Percentiles rank a stretch among this genome's conserved stretches.
Evolutionary conservation across 2,113 vertebrate species (phyloP).

Genomic region (Phodopus roborovskii): DNA sequence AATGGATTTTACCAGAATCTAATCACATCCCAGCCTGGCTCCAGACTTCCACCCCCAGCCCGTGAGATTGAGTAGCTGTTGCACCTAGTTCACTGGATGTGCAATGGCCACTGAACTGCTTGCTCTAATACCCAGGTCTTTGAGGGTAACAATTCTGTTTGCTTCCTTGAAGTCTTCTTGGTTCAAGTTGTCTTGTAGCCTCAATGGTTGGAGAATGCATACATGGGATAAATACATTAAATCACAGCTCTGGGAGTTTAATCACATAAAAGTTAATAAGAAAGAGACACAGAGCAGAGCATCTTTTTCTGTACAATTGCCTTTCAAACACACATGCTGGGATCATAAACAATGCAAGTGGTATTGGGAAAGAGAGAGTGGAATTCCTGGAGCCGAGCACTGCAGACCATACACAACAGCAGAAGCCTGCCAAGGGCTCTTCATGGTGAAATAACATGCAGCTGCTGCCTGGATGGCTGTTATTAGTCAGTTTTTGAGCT

Average conservation of each 20-base stretch:
- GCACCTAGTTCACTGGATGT: too few species aligned
- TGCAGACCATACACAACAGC: conserved; percentile 72
- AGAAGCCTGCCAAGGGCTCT: conserved; percentile 47
- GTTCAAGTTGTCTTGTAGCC: background rate
- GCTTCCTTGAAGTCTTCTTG: background rate
- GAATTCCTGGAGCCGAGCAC: conserved; percentile 70
- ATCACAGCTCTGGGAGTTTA: background rate
- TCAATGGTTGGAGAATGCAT: background rate
- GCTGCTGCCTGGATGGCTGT: conserved; percentile 37
- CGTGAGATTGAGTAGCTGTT: background rate
- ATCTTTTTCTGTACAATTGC: conserved; percentile 57
- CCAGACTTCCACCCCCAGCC: background rate
- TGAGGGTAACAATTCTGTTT: background rate
- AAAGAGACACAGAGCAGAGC: background rate
- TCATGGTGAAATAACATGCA: conserved; percentile 46
- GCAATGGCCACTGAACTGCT: background rate
- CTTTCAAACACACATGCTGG: conserved; percentile 58
- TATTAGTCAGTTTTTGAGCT: conserved; percentile 23
- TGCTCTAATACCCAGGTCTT: background rate
- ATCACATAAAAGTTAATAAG: conserved; percentile 11
- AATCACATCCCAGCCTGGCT: too few species aligned
- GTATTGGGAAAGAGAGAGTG: conserved; percentile 33
- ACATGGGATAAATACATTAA: background rate
- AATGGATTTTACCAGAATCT: background rate
- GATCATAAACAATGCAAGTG: conserved; percentile 61